Evolutionary conservation across 2,797 vertebrate genomes (phyloP), one percentile per base, ranked within the genome.

Genomic region (Melanogrammus aeglefinus): DNA sequence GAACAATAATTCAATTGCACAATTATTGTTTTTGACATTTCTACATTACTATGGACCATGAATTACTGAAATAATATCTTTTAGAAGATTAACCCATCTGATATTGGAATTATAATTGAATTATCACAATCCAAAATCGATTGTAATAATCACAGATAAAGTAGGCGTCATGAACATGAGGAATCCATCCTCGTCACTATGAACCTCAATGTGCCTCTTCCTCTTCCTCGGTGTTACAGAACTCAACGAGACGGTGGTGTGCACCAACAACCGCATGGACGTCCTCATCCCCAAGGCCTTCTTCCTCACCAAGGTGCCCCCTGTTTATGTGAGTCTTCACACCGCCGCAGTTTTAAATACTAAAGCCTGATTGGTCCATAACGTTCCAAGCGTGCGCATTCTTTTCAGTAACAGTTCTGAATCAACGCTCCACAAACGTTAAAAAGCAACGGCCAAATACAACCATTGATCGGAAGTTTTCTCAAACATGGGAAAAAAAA

Each of bases 201-300:
- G 21, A 24, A 63, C 57, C 21, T 5, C 47, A 18, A 2, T 63
- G 21, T 24, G 7, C 21, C 57, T 24, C 57, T 9, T 69, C 63
- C 1, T 69, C 63, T 13, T 69, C 63, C 63, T 69, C 24, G 2
- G 57, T 4, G 1, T 27, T 29, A 57, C 70, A 95, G 95, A 93
- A 79, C 90, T 95, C 70, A 95, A 95, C 83, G 94, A 95, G 87
- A 95, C 94, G 0, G 93, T 95, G 41, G 86, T 93, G 76, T 95
- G 95, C 47, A 93, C 93, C 82, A 95, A 95, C 4, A 91, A 95
- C 84, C 92, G 92, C 33, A 95, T 95, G 91, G 91, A 93, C 71
- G 93, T 95, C 13, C 63, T 92, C 51, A 94, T 95, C 83, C 94
- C 94, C 44, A 93, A 90, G 14, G 44, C 78, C 2, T 95, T 95